Conservation (phyloP, 2,797 vertebrate species). For the Pangasius sanitwongsei region DNA sequence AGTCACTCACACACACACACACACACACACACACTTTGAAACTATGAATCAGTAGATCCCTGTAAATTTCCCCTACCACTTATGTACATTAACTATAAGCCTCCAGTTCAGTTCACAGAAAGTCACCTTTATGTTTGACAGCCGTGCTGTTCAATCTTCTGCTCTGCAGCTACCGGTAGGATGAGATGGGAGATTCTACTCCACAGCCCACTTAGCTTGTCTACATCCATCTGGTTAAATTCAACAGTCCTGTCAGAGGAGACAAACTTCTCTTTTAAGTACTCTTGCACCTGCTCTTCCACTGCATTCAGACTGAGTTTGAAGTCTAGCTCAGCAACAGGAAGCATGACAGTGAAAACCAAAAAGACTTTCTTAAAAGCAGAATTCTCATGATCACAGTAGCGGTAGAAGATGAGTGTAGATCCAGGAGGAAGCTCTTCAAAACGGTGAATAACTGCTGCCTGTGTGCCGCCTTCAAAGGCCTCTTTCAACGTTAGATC, state of each 20-base stretch:
- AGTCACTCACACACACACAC: background rate
- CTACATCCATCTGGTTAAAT: constrained; percentile 80
- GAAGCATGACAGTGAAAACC: constrained; percentile 82
- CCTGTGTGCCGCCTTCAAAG: constrained; percentile 75
- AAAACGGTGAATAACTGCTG: constrained; percentile 84
- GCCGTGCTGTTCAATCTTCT: constrained; percentile 70
- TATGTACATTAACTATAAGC: background rate
- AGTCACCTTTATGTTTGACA: constrained; percentile 65
- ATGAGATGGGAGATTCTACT: constrained; percentile 92
- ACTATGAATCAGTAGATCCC: background rate
- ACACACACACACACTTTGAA: too few relatives aligned
- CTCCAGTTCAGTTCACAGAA: background rate
- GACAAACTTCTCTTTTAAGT: constrained; percentile 80
- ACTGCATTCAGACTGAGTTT: constrained; percentile 66
- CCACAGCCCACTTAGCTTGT: constrained; percentile 91
- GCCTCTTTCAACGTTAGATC: constrained; percentile 78
- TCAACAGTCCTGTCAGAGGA: constrained; percentile 35
- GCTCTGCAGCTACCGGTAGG: constrained; percentile 81
- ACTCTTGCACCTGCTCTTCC: constrained; percentile 85
- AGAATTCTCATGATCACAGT: constrained; percentile 90
- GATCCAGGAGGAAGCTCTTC: constrained; percentile 86
- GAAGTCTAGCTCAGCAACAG: constrained; percentile 69
- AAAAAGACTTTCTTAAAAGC: constrained; percentile 86
- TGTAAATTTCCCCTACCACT: background rate
- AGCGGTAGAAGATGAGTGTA: constrained; percentile 95